phyloP scores from a whole-genome alignment of 1,140 invertebrate species.

The Camponotus vicinus region DNA sequence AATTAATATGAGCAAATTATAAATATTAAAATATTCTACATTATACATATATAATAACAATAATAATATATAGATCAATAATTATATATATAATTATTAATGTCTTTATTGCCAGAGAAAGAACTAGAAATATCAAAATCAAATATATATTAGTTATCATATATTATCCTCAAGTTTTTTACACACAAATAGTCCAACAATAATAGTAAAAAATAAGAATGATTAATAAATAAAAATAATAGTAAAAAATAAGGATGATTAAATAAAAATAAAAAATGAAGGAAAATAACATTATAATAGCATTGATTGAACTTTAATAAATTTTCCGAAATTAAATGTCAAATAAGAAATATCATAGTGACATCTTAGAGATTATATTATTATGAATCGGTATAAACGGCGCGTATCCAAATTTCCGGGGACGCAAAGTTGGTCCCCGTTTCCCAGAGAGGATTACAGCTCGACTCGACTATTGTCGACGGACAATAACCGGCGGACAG shows the following conservation, averaged over 20 bases:
- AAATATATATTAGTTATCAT: background rate
- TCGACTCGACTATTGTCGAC: conserved; percentile 54
- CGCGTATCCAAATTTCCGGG: conserved; percentile 57
- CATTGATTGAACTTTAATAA: background rate
- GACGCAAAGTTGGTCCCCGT: conserved; percentile 38
- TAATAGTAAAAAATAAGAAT: background rate
- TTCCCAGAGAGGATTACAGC: conserved; percentile 32
- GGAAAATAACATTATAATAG: background rate
- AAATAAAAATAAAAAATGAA: background rate
- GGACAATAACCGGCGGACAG: conserved; percentile 64
- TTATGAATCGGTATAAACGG: background rate
- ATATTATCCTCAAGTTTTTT: background rate
- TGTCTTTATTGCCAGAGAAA: background rate
- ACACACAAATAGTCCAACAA: background rate
- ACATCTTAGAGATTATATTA: conserved; percentile 2
- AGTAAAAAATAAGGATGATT: background rate
- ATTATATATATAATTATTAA: background rate
- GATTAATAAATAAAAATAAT: no score
- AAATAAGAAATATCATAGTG: background rate
- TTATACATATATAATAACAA: background rate
- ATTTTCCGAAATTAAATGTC: background rate
- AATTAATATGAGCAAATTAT: background rate
- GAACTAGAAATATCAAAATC: background rate
- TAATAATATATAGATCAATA: background rate
- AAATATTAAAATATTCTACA: background rate